Base-by-base conservation (phyloP, 2,797 vertebrate species). In the Acanthurus lineatus region DNA sequence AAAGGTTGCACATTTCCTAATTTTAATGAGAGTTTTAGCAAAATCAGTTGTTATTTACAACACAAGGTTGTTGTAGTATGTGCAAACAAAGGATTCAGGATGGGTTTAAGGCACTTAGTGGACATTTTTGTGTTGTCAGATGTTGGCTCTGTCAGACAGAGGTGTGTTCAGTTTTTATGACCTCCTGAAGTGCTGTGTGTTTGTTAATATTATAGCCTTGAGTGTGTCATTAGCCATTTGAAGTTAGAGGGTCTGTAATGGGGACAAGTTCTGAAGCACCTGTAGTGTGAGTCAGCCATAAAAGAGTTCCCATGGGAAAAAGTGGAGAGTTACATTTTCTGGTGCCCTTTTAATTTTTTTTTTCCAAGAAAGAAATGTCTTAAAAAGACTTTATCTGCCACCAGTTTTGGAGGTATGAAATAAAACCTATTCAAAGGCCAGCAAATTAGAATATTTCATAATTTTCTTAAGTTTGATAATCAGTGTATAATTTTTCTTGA, bases 291-390 rank as follows among this genome's bases (percentile, higher is more conserved):
- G 63, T 72, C 51, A 7, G 67, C 53, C 51, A 32, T 82, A 74
- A 85, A 85, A 53, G 11, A 51, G 79, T 91, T 93, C 89, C 85
- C 90, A 79, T 88, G 90, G 90, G 89, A 92, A 91, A 88, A 69
- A 4, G 6, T 25, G 53, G 22, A 3, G 9, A 20, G 53, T 59
- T 35, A 16, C 17, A 40, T 52, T 52, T 45, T 11, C 45, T 69
- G 28, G 17, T 53, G 51, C 25, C 15, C 25, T 20, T 28, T 0
- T 71, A n/a, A 32, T 51, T 66, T 35, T 47, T 28, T 62, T 35
- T 57, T 56, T 9, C 17, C 20, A 19, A 35, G 20, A 57, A 16
- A 4, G 0, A 19, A 7, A n/a, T 38, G 20, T 16, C 19, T 35
- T 3, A 45, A 59, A 49, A 5, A 6, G 5, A 32, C 15, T 53